Percentiles rank a stretch among this genome's conserved stretches.
These are phyloP conservation scores for Boleophthalmus pectinirostris DNA, from an alignment of 2,113 vertebrate genomes.

Conservation along the genomic window DNA sequence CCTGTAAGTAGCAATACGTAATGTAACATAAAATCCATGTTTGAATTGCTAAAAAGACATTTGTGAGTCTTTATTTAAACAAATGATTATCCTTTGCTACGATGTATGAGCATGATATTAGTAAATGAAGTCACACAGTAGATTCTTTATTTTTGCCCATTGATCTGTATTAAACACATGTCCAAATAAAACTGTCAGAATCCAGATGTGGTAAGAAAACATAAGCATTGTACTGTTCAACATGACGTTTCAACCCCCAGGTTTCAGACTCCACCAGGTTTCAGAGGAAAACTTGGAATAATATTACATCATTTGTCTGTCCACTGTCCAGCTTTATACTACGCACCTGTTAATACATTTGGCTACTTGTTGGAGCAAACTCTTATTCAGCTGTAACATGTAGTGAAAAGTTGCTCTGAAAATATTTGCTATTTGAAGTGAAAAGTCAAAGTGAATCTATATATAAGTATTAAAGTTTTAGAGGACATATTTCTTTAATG, in stretches of 20 bases:
- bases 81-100: background rate
- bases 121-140: background rate
- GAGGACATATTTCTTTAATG: background rate
- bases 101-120: background rate
- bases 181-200: slow-evolving; percentile 64
- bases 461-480: background rate
- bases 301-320: slow-evolving; percentile 68
- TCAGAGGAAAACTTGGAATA: slow-evolving; percentile 59
- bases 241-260: slow-evolving; percentile 58
- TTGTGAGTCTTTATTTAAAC: background rate
- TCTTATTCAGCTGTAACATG: slow-evolving; percentile 38
- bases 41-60: background rate
- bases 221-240: slow-evolving; percentile 55
- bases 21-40: background rate
- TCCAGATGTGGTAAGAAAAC: slow-evolving; percentile 55
- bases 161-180: slow-evolving; percentile 59
- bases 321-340: slow-evolving; percentile 54
- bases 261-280: slow-evolving; percentile 35
- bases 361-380: slow-evolving; percentile 47
- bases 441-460: background rate
- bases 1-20: background rate
- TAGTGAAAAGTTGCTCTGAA: slow-evolving; percentile 31
- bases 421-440: slow-evolving; percentile 29
- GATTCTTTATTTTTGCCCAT: slow-evolving; percentile 54
- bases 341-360: slow-evolving; percentile 72